A percentile compares a stretch with the other conserved stretches of the same genome.
Conservation (phyloP, 1,140 invertebrate genomes). For the Antheraea pernyi region DNA sequence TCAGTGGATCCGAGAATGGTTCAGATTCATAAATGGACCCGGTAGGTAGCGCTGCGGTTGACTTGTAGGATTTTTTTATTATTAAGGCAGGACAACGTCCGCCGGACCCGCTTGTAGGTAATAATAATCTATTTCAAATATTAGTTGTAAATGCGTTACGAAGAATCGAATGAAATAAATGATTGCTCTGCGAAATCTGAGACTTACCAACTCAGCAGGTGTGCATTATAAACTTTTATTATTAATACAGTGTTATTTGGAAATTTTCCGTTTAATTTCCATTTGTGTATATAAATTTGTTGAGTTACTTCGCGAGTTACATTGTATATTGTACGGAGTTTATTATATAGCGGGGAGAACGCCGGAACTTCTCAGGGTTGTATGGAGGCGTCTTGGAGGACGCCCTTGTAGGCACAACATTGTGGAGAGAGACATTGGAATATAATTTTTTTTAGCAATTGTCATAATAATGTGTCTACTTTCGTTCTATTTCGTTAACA, state of each 20-base stretch:
- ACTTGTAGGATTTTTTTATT: too few species aligned
- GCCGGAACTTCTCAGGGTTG: constrained; percentile 5
- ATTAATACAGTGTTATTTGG: neutral
- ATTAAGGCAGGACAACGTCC: too few species aligned
- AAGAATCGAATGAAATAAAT: neutral
- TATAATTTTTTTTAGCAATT: neutral
- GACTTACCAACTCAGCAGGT: neutral
- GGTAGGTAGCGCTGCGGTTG: too few species aligned
- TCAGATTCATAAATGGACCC: too few species aligned
- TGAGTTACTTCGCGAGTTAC: constrained; percentile 21
- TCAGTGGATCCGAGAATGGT: too few species aligned
- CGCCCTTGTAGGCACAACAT: neutral
- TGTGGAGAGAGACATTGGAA: neutral
- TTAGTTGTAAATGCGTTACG: too few species aligned
- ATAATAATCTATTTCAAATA: too few species aligned
- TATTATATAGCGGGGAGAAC: constrained; percentile 19
- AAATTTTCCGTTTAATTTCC: neutral
- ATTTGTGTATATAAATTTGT: constrained; percentile 23
- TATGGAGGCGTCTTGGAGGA: neutral
- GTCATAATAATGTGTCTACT: too few species aligned
- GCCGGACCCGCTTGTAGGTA: too few species aligned
- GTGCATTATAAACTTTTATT: neutral
- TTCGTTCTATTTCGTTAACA: neutral
- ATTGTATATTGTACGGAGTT: constrained; percentile 19
- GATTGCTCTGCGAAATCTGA: neutral